These are phyloP conservation scores for Drosophila mercatorum DNA, from an alignment of 2,888 invertebrate genomes.

Conservation along the genomic window DNA sequence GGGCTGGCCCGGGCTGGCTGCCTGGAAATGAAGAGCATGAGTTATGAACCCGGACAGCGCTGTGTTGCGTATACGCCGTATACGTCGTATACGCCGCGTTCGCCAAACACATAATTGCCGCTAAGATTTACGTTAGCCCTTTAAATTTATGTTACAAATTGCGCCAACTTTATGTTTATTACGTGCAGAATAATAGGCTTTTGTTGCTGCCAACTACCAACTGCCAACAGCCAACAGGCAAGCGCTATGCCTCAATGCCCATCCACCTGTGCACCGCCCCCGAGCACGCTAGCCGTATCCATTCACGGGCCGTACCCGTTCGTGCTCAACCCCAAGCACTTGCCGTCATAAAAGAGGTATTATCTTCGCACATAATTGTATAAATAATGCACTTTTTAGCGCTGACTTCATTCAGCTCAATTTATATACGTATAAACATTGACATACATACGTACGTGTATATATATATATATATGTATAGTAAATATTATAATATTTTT, in stretches of 20 bases:
- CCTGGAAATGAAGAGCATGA: constrained; percentile 74
- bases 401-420: constrained; percentile 54
- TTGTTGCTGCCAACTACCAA: constrained; percentile 62
- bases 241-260: constrained; percentile 21
- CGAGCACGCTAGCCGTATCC: background rate
- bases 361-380: constrained; percentile 67
- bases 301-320: background rate
- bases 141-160: constrained; percentile 79
- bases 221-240: constrained; percentile 43
- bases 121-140: constrained; percentile 76
- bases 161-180: constrained; percentile 78
- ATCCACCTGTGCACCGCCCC: constrained; percentile 17
- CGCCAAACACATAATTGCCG: constrained; percentile 78
- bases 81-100: constrained; percentile 64
- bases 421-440: constrained; percentile 7
- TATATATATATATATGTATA: background rate
- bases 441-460: background rate
- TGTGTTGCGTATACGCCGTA: constrained; percentile 64
- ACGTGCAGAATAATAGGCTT: constrained; percentile 79
- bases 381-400: constrained; percentile 73
- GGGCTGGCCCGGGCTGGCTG: constrained; percentile 13
- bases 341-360: constrained; percentile 61
- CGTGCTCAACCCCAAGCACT: constrained; percentile 16
- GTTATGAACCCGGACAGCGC: constrained; percentile 63
- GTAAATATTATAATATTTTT: constrained; percentile 27